A percentile compares a stretch with the other conserved stretches of the same genome.
These are phyloP conservation scores for Dolichallabes microphthalmus DNA, from an alignment of 2,113 vertebrate genomes.

Conservation along the genomic window DNA sequence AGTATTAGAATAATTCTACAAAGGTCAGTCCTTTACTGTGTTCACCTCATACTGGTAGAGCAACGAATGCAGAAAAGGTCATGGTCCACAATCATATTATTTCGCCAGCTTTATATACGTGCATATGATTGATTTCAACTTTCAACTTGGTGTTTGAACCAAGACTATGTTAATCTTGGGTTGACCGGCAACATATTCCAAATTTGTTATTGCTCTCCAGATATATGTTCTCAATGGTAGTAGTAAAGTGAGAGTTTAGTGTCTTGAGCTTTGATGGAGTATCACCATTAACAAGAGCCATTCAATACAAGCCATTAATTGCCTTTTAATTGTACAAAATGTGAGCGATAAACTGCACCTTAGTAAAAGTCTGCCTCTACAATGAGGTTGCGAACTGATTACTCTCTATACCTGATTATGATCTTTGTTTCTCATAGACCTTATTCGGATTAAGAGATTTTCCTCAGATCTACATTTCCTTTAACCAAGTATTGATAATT, in stretches of 20 bases:
- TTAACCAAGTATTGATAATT: neutral
- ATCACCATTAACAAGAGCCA: constrained; percentile 19
- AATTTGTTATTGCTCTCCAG: constrained; percentile 14
- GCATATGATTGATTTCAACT: constrained; percentile 69
- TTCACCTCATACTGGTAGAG: constrained; percentile 59
- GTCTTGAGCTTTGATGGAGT: constrained; percentile 23
- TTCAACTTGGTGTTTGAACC: constrained; percentile 52
- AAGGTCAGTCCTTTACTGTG: constrained; percentile 73
- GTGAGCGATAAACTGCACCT: constrained; percentile 41
- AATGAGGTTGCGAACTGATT: neutral
- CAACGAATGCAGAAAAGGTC: constrained; percentile 72
- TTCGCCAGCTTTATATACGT: constrained; percentile 71
- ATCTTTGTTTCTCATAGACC: constrained; percentile 1
- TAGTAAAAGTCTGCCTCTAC: constrained; percentile 11
- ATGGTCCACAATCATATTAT: constrained; percentile 71
- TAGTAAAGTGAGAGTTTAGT: constrained; percentile 20
- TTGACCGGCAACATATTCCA: neutral
- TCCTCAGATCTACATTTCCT: neutral
- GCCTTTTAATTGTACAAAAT: constrained; percentile 40
- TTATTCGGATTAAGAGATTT: neutral
- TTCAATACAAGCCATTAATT: constrained; percentile 49
- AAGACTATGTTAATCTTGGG: constrained; percentile 18
- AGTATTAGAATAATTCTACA: constrained; percentile 75
- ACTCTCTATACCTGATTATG: neutral
- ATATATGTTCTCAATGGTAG: constrained; percentile 28